phyloP scores from a whole-genome alignment of 2,113 vertebrate species.

The Mesoclemmys tuberculata region DNA sequence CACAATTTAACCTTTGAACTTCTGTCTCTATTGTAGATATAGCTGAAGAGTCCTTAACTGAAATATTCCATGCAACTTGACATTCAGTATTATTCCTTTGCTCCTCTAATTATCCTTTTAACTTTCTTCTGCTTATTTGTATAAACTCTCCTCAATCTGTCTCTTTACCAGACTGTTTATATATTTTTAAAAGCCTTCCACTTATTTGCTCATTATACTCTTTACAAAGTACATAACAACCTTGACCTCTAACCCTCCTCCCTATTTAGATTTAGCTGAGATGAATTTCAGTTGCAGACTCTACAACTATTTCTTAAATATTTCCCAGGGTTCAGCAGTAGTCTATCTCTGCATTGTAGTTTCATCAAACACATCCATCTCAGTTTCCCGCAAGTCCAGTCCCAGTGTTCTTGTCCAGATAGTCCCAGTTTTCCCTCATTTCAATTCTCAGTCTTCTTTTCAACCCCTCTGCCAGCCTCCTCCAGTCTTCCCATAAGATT shows the following conservation, averaged over 20 bases:
- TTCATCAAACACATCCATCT: background rate
- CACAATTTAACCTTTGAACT: slow-evolving; percentile 59
- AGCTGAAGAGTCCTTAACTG: slow-evolving; percentile 48
- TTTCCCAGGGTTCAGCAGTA: background rate
- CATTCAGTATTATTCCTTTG: slow-evolving; percentile 58
- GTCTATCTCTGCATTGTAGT: background rate
- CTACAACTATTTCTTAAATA: background rate
- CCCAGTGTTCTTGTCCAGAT: background rate
- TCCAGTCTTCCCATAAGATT: background rate
- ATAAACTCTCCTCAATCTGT: slow-evolving; percentile 54
- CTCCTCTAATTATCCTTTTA: slow-evolving; percentile 66
- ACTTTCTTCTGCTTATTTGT: slow-evolving; percentile 71
- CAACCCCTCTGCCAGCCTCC: background rate
- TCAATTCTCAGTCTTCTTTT: background rate
- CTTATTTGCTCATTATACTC: slow-evolving; percentile 62
- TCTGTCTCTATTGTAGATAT: slow-evolving; percentile 43
- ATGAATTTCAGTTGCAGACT: slow-evolving; percentile 47
- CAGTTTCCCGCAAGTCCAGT: background rate
- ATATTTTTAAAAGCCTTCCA: slow-evolving; percentile 58
- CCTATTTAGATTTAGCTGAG: slow-evolving; percentile 58
- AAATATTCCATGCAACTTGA: slow-evolving; percentile 59
- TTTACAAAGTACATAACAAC: slow-evolving; percentile 54
- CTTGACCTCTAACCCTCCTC: slow-evolving; percentile 50
- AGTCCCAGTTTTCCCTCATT: background rate
- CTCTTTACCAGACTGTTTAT: slow-evolving; percentile 68